Conservation (phyloP, 1,140 invertebrate species). For the Ylistrum balloti region DNA sequence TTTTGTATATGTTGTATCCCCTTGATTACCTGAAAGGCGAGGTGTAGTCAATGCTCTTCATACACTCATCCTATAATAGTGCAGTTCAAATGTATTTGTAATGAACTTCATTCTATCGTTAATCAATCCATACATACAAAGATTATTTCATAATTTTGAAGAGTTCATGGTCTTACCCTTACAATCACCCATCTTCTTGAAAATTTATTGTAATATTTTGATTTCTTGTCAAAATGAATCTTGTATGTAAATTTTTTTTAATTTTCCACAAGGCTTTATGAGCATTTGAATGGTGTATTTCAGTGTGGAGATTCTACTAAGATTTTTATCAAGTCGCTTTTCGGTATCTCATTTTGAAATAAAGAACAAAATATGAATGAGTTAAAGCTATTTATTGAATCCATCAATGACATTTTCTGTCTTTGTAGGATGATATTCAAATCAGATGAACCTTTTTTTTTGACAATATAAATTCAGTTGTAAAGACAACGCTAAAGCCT, state of each 20-base stretch:
- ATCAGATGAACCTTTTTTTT: constrained; percentile 14
- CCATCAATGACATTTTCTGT: neutral
- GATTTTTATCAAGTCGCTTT: neutral
- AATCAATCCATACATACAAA: constrained; percentile 11
- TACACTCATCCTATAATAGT: neutral
- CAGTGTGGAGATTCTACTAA: neutral
- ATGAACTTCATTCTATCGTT: neutral
- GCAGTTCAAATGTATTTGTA: neutral
- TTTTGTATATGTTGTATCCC: neutral
- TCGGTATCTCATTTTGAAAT: neutral
- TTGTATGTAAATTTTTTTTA: constrained; percentile 12
- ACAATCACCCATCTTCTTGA: constrained; percentile 27
- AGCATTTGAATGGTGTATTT: neutral
- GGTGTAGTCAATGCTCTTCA: neutral
- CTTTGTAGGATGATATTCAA: neutral
- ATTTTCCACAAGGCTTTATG: constrained; percentile 7
- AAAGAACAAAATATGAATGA: neutral
- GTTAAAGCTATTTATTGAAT: neutral
- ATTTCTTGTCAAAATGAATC: constrained; percentile 6
- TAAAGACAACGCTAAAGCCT: neutral
- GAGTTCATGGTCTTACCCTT: neutral
- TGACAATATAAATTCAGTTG: neutral
- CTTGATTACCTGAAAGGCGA: neutral
- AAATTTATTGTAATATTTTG: constrained; percentile 7
- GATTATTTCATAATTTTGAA: neutral